phyloP scores from a whole-genome alignment of 2,113 vertebrate species.

The Struthidea cinerea region DNA sequence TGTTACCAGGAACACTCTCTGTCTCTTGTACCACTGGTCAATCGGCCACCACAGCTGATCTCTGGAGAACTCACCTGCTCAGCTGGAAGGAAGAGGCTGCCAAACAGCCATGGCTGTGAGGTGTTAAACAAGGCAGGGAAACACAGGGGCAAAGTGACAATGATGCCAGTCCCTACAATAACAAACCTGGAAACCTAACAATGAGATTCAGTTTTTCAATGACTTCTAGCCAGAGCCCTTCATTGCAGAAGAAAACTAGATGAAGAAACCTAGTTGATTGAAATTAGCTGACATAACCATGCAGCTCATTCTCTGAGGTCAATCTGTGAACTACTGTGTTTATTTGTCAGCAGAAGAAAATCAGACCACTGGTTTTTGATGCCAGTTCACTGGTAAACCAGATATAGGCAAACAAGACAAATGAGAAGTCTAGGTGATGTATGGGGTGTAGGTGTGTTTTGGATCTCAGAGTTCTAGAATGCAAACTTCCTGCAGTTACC shows the following conservation, averaged over 20 bases:
- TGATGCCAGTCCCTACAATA: neutral
- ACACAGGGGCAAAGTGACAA: neutral
- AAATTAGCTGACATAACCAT: neutral
- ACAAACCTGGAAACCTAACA: neutral
- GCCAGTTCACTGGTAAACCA: neutral
- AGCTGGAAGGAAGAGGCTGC: neutral
- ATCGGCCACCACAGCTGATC: too few relatives aligned
- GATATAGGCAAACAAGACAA: conserved; percentile 20
- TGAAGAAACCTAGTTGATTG: neutral
- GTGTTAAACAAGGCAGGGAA: neutral
- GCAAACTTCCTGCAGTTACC: neutral
- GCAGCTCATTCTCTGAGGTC: neutral
- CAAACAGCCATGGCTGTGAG: neutral
- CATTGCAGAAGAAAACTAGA: neutral
- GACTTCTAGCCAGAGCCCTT: neutral
- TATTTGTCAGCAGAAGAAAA: neutral
- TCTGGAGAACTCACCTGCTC: neutral
- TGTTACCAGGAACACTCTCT: too few relatives aligned
- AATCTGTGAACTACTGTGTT: accelerated
- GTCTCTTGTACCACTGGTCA: too few relatives aligned
- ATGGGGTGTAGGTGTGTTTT: neutral
- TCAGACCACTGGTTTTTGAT: neutral
- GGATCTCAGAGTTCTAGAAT: neutral
- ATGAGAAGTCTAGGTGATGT: neutral
- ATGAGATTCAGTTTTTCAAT: neutral